Base-by-base conservation (phyloP, 2,888 invertebrate species). In the Idaea aversata region DNA sequence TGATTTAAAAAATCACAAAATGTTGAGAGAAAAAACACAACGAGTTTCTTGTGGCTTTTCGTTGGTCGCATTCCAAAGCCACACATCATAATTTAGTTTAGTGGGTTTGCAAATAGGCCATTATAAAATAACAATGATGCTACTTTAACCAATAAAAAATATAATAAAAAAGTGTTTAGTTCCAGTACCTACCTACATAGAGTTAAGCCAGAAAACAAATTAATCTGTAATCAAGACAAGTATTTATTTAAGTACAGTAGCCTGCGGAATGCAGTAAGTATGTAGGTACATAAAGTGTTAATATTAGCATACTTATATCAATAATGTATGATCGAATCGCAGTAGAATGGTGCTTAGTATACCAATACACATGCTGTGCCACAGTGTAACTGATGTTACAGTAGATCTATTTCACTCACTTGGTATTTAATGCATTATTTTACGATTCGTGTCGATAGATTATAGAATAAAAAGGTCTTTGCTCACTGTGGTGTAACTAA, bases 271-370 rank as follows among this genome's bases (percentile, higher is more conserved):
- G 69, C 64, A 61, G 34, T 61, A 47, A 10, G 47, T 47, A 47
- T 3, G 47, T 47, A 47, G 47, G 47, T 7, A 47, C 47, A 0
- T 13, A 10, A 47, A 65, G 77, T 79, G 74, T 79, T 79, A 70
- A 70, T 70, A 70, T 71, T 69, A 65, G 70, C 67, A 58, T 64
- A 63, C 34, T 59, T 68, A 74, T 72, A 63, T 83, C 77, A 81
- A 82, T 83, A 80, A 82, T 81, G 80, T 79, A 83, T 82, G 82
- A 80, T 75, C 72, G 68, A 70, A 70, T 70, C 70, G 71, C 81
- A 81, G 80, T 75, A 72, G 68, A 70, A 70, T 70, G 69, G 71
- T 13, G 47, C 47, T 47, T 47, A 47, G 13, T 47, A 13, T 47
- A 7, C 10, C 70, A 80, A 80, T 79, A 77, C 77, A 79, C 73